Conservation (phyloP, 2,113 vertebrate genomes). For the Corythaixoides concolor region DNA sequence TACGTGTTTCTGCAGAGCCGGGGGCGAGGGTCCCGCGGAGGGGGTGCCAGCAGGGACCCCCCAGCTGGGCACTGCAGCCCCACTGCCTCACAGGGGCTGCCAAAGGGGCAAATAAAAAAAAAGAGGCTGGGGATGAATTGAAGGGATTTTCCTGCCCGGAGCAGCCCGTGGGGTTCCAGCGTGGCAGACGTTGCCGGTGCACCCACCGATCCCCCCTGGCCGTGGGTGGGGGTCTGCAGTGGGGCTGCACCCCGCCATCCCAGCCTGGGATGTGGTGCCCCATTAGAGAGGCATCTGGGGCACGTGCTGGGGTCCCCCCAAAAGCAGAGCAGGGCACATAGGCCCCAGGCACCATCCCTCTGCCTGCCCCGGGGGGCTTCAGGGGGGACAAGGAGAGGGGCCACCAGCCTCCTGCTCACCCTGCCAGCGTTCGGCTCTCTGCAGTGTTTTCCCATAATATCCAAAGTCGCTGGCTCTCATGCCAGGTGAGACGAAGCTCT, state of each 20-base stretch:
- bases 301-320: background rate
- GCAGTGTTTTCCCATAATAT: background rate
- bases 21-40: background rate
- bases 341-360: background rate
- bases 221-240: rapidly evolving
- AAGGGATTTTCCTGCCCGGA: background rate
- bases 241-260: background rate
- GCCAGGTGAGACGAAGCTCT: background rate
- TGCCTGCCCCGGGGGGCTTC: background rate
- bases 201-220: too few relatives aligned
- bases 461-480: background rate
- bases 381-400: background rate
- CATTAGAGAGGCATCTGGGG: background rate
- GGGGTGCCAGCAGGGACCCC: background rate
- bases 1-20: background rate
- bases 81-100: background rate
- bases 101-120: background rate
- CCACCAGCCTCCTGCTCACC: background rate
- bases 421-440: rapidly evolving
- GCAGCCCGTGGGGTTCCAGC: background rate
- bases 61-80: background rate
- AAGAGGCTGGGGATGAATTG: background rate
- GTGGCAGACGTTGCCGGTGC: background rate
- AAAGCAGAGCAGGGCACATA: background rate
- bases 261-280: background rate